Base-by-base conservation (phyloP, 2,888 invertebrate genomes). In the Serripes groenlandicus region DNA sequence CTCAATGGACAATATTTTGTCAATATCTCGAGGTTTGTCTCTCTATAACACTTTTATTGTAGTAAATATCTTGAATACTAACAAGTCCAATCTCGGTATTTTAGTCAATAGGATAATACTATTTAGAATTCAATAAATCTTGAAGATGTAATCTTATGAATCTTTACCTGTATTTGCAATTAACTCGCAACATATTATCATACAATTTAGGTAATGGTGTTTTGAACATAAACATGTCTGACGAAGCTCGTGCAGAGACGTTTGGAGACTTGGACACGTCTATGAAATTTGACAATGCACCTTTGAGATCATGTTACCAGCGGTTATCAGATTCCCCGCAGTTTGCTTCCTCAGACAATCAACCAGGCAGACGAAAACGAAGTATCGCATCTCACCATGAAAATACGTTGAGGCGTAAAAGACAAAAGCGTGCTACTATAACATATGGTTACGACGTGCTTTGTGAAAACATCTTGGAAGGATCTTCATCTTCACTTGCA, bases 321-420 rank as follows among this genome's bases (percentile, higher is more conserved):
- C 32, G 73, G 52, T 58, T 69, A 7, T 83, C 83, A 23, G 79
- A 83, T 68, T 73, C 76, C n/a, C 83, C 83, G 9, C 79, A 76
- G 66, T 69, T 42, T 66, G 76, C 68, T 21, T 28, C 54, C 9
- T n/a, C 23, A 23, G 60, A n/a, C 3, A 32, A 21, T 4, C 32
- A 34, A 0, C 9, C 52, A 26, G n/a, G 18, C 1, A 69, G 79
- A n/a, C 71, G 66, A 34, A 70, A 66, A 42, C 56, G 83, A 35
- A 52, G 60, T 73, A 54, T 64, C 9, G 32, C 54, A 32, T 52
- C 70, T 52, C 37, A 62, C 11, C 54, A 52, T 9, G 1, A n/a
- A 26, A 26, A 3, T 23, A 3, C 1, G 1, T 49, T 23, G n/a
- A 15, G 1, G 3, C 60, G 23, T 37, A 0, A 2, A 11, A 75